A percentile compares a stretch with the other conserved stretches of the same genome.
These are phyloP conservation scores for Cyaniris semiargus DNA, from an alignment of 2,888 invertebrate species.

Conservation along the genomic window DNA sequence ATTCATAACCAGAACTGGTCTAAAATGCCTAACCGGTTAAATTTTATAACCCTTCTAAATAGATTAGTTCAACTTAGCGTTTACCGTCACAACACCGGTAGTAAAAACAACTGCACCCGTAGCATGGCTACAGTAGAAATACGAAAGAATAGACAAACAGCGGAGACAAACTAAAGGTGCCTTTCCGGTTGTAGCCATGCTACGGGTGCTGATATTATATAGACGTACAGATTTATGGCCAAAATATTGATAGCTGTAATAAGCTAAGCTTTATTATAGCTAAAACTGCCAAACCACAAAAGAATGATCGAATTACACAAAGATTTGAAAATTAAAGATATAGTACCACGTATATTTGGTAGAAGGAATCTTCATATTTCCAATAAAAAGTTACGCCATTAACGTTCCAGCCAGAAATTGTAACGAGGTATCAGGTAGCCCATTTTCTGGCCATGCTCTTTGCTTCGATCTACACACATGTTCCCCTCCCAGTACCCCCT, in stretches of 20 bases:
- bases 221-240: background rate
- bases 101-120: slow-evolving; percentile 16
- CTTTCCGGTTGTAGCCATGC: too few relatives aligned
- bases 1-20: slow-evolving; percentile 41
- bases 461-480: too few relatives aligned
- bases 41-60: slow-evolving; percentile 37
- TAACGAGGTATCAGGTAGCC: background rate
- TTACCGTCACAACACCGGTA: background rate
- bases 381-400: too few relatives aligned
- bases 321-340: background rate
- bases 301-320: background rate
- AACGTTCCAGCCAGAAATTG: background rate
- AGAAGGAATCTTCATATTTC: background rate
- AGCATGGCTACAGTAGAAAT: too few relatives aligned
- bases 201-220: background rate
- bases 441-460: too few relatives aligned
- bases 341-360: background rate
- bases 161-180: too few relatives aligned
- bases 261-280: background rate
- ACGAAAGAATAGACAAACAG: too few relatives aligned
- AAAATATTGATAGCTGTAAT: background rate
- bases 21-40: slow-evolving; percentile 39
- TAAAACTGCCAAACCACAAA: background rate
- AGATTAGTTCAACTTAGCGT: slow-evolving; percentile 21
- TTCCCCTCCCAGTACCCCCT: too few relatives aligned